Conservation (phyloP, 2,888 invertebrate species). For the Anorthoa munda region DNA sequence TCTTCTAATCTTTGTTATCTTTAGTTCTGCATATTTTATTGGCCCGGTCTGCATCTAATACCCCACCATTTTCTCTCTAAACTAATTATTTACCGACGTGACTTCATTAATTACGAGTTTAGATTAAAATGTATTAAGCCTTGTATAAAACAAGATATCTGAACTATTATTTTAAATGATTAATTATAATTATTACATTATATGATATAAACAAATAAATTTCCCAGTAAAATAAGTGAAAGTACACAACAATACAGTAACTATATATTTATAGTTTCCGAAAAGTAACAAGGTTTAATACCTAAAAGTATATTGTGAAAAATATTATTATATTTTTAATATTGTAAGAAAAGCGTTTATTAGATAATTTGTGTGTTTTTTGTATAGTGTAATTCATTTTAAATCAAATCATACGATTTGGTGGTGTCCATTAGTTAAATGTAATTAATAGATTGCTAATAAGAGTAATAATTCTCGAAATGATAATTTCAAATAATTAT, state of each 20-base stretch:
- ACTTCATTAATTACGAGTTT: conserved; percentile 35
- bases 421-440: conserved; percentile 69
- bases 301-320: conserved; percentile 38
- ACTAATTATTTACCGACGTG: conserved; percentile 38
- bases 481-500: conserved; percentile 6
- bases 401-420: conserved; percentile 67
- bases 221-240: conserved; percentile 8
- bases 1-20: no score
- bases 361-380: conserved; percentile 68
- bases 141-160: conserved; percentile 8
- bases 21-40: neutral
- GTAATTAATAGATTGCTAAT: conserved; percentile 60
- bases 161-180: neutral
- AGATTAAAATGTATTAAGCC: conserved; percentile 35
- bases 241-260: conserved; percentile 17
- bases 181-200: conserved; percentile 3
- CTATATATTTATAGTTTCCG: conserved; percentile 24
- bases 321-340: conserved; percentile 56
- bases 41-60: neutral
- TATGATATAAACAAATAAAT: conserved; percentile 7
- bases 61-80: neutral
- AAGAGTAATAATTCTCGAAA: conserved; percentile 38
- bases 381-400: conserved; percentile 64
- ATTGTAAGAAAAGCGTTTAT: conserved; percentile 57
- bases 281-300: conserved; percentile 40